Evolutionary conservation across 2,888 invertebrate genomes (phyloP).

Genomic region (Auanema sp.): DNA sequence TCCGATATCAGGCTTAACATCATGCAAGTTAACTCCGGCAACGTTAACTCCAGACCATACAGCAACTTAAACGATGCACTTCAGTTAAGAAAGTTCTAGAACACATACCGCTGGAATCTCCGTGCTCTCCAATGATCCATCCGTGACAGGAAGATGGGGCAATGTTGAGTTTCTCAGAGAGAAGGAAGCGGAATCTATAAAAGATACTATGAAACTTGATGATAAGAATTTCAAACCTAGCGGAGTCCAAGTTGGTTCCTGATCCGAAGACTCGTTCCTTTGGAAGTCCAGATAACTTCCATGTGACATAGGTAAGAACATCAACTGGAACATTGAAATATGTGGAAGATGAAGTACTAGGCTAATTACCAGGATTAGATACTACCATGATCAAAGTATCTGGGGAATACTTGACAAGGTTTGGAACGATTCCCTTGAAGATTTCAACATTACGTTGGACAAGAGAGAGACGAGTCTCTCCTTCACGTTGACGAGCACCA

Average conservation of each 20-base stretch:
- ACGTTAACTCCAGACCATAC: slow-evolving; percentile 92
- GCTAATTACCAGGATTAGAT: slow-evolving; percentile 76
- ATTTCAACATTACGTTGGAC: slow-evolving; percentile 89
- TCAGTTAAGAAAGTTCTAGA: background rate
- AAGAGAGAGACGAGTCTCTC: slow-evolving; percentile 82
- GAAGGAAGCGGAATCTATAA: slow-evolving; percentile 78
- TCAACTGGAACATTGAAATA: slow-evolving; percentile 72
- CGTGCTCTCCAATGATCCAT: slow-evolving; percentile 92
- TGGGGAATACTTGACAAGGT: slow-evolving; percentile 80
- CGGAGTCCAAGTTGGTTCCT: slow-evolving; percentile 89
- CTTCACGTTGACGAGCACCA: slow-evolving; percentile 85
- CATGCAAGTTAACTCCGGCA: slow-evolving; percentile 75
- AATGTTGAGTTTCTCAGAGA: slow-evolving; percentile 78
- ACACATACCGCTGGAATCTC: slow-evolving; percentile 78
- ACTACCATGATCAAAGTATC: slow-evolving; percentile 83
- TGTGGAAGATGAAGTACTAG: background rate
- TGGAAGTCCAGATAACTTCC: slow-evolving; percentile 88
- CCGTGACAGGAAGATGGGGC: slow-evolving; percentile 85
- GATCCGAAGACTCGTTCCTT: slow-evolving; percentile 85
- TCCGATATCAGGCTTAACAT: slow-evolving; percentile 78
- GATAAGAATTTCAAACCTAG: slow-evolving; percentile 83
- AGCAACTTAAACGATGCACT: slow-evolving; percentile 72
- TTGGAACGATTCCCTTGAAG: slow-evolving; percentile 77
- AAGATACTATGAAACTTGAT: background rate
- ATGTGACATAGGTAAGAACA: slow-evolving; percentile 88